Evolutionary conservation across 2,113 vertebrate genomes (phyloP).

Genomic region (Engystomops pustulosus): DNA sequence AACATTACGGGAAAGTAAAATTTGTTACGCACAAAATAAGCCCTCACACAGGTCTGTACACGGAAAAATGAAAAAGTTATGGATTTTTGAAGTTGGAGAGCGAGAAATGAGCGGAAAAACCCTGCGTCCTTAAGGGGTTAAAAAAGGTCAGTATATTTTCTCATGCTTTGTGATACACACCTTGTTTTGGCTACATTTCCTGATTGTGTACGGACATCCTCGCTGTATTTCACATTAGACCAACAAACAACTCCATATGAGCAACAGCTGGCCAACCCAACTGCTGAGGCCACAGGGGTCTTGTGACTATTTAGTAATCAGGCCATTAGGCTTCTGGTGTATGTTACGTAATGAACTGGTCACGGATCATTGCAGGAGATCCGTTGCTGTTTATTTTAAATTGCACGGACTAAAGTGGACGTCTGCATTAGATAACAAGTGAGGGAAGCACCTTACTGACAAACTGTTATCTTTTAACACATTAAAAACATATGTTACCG

Average conservation of each 20-base stretch:
- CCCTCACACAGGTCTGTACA: too few species aligned
- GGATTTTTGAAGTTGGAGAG: too few species aligned
- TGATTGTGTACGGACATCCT: too few species aligned
- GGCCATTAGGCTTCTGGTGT: not conserved
- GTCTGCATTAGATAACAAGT: slow-evolving; percentile 20
- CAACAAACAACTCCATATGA: not conserved
- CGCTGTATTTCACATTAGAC: too few species aligned
- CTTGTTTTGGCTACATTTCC: too few species aligned
- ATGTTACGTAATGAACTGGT: slow-evolving; percentile 1
- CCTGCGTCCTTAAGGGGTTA: too few species aligned
- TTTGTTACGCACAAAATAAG: too few species aligned
- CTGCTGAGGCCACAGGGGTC: not conserved
- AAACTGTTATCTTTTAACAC: slow-evolving; percentile 4
- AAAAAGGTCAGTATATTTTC: too few species aligned
- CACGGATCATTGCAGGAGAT: slow-evolving; percentile 5
- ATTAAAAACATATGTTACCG: slow-evolving; percentile 23
- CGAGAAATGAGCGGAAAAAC: too few species aligned
- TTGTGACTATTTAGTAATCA: not conserved
- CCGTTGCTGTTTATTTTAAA: slow-evolving; percentile 7
- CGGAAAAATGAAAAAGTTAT: too few species aligned
- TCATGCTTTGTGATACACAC: too few species aligned
- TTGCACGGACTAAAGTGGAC: slow-evolving; percentile 1
- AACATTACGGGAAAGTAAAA: too few species aligned
- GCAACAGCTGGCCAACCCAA: not conserved
- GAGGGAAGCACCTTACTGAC: slow-evolving; percentile 16